Base-by-base conservation (phyloP, 92 coral and sea anemone genomes). In the Umimayanthus chanpuru region DNA sequence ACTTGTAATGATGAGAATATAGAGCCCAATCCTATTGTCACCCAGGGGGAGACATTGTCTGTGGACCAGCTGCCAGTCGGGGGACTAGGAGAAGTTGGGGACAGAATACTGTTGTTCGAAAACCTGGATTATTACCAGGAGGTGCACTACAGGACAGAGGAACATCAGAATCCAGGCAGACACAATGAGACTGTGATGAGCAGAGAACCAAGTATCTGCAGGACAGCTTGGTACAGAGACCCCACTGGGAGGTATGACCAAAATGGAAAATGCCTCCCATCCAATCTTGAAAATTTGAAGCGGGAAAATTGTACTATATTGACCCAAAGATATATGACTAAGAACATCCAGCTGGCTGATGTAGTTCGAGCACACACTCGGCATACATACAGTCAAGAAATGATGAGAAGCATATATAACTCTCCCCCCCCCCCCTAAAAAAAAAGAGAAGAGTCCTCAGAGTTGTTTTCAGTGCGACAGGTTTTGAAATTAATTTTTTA, bases 311-410 rank as follows among this genome's bases (percentile, higher is more conserved):
- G 87, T 77, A 87, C 87, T 47, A 39, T 77, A 25, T 75, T 90
- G 81, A 90, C 87, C 80, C 87, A 87, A 86, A 84, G 82, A 75
- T 72, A 87, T 58, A 80, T 90, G 29, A 82, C 87, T 25, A 50
- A 77, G 38, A 90, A 90, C 75, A 90, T 90, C 39, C 90, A 73
- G 28, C 82, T 87, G 56, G 77, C 88, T 53, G 93, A 83, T 87
- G 79, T 91, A 4, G 75, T 79, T 36, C 77, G 82, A 21, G 76
- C 58, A 71, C 91, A 91, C 71, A 91, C n/a, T n/a, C n/a, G n/a
- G 88, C 50, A 85, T 86, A 41, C 93, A 91, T 88, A 91, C 86
- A 88, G 88, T 44, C 80, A 44, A 68, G 93, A 91, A 88, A 88
- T 88, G 87, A 3, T 43, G 50, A 44, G 11, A 44, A 44, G 9